Percentiles rank a stretch among this genome's conserved stretches.
These are phyloP conservation scores for Chrysomela aeneicollis DNA, from an alignment of 2,888 invertebrate genomes.

Conservation along the genomic window DNA sequence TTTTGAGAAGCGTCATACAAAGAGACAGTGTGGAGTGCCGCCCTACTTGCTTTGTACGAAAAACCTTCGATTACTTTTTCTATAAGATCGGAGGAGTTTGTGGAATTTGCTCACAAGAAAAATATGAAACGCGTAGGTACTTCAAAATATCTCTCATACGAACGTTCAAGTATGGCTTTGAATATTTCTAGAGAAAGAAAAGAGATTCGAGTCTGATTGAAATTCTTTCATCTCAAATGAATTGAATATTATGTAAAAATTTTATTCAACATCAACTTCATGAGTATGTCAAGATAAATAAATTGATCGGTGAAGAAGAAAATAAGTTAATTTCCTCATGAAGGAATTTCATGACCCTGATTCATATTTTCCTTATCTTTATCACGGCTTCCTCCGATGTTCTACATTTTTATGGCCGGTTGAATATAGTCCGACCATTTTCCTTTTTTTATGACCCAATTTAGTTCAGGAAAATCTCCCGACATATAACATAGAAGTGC, in stretches of 20 bases:
- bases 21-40: background rate
- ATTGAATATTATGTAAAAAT: background rate
- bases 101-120: background rate
- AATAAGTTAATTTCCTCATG: no score
- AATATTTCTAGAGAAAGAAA: background rate
- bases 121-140: background rate
- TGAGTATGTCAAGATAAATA: no score
- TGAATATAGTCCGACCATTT: conserved; percentile 27
- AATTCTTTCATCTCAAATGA: background rate
- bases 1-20: background rate
- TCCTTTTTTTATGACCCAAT: conserved; percentile 31
- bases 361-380: background rate
- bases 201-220: no score
- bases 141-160: background rate
- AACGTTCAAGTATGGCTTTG: background rate
- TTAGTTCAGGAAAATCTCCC: conserved; percentile 23
- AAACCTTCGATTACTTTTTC: background rate
- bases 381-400: conserved; percentile 14
- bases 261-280: no score
- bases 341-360: no score
- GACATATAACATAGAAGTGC: conserved; percentile 3
- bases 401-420: conserved; percentile 31
- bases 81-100: background rate
- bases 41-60: background rate
- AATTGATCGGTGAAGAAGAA: no score